A percentile compares a stretch with the other conserved stretches of the same genome.
Conservation (phyloP, 2,888 invertebrate genomes). For the Drosophila greeni region DNA sequence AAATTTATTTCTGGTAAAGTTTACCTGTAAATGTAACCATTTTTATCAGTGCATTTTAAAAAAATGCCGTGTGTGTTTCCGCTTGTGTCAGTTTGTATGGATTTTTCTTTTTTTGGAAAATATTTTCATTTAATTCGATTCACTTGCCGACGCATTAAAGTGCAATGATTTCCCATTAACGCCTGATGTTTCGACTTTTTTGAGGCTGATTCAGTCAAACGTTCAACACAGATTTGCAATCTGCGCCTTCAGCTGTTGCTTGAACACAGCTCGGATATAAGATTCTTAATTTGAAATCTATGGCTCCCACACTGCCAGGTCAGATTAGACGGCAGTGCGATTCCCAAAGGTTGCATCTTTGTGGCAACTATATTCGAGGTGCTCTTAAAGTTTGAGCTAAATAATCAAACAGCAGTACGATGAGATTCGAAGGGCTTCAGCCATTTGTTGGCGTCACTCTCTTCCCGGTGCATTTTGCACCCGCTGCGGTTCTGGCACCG, state of each 20-base stretch:
- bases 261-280: neutral
- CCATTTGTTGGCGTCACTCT: slow-evolving; percentile 18
- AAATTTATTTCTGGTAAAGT: neutral
- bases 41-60: slow-evolving; percentile 11
- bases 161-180: slow-evolving; percentile 42
- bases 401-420: slow-evolving; percentile 25
- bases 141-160: slow-evolving; percentile 29
- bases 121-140: slow-evolving; percentile 41
- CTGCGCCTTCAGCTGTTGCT: slow-evolving; percentile 12
- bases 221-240: slow-evolving; percentile 21
- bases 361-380: slow-evolving; percentile 15
- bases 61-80: slow-evolving; percentile 16
- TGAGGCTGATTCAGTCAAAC: slow-evolving; percentile 11
- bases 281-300: neutral
- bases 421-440: slow-evolving; percentile 17
- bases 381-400: slow-evolving; percentile 17
- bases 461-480: slow-evolving; percentile 8
- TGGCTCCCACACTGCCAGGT: neutral
- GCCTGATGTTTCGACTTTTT: slow-evolving; percentile 34
- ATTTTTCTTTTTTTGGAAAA: slow-evolving; percentile 19
- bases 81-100: slow-evolving; percentile 12
- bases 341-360: neutral
- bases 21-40: neutral
- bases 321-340: neutral
- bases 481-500: slow-evolving; percentile 25